A percentile compares a stretch with the other conserved stretches of the same genome.
phyloP scores from a whole-genome alignment of 2,888 invertebrate species.

The Drosophila affinis region DNA sequence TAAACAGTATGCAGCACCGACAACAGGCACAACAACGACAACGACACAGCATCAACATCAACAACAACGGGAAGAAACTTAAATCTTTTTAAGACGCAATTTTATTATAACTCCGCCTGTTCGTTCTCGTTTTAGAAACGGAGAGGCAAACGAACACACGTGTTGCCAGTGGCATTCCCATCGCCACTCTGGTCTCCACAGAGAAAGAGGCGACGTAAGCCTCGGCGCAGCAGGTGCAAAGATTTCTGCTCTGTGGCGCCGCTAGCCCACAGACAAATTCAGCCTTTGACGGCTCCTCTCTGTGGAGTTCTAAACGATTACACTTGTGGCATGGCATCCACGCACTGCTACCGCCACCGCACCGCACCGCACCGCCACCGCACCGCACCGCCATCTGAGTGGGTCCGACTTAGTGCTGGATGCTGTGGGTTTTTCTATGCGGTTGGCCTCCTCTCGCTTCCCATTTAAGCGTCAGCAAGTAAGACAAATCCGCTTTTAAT shows the following conservation, averaged over 20 bases:
- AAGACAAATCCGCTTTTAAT: conserved; percentile 58
- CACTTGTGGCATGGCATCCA: neutral
- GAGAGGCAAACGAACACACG: neutral
- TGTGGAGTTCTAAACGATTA: neutral
- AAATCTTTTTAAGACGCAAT: conserved; percentile 48
- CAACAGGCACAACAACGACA: conserved; percentile 12
- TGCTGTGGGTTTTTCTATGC: neutral
- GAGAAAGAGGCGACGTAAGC: too few species aligned
- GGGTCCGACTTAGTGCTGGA: neutral
- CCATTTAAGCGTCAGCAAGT: conserved; percentile 8
- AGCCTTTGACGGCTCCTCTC: neutral
- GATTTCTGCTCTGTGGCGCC: too few species aligned
- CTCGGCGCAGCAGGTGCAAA: neutral
- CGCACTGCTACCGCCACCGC: too few species aligned
- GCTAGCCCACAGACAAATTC: neutral
- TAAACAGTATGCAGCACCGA: conserved; percentile 58
- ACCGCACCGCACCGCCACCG: too few species aligned
- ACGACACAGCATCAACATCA: conserved; percentile 24
- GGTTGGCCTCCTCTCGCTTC: too few species aligned
- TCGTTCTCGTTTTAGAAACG: conserved; percentile 5
- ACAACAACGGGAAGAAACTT: conserved; percentile 39
- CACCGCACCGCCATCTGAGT: too few species aligned
- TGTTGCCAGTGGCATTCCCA: neutral
- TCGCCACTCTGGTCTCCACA: neutral
- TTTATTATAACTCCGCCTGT: conserved; percentile 50